A percentile compares a stretch with the other conserved stretches of the same genome.
Conservation (phyloP, 1,140 invertebrate genomes). For the Acromyrmex heyeri region DNA sequence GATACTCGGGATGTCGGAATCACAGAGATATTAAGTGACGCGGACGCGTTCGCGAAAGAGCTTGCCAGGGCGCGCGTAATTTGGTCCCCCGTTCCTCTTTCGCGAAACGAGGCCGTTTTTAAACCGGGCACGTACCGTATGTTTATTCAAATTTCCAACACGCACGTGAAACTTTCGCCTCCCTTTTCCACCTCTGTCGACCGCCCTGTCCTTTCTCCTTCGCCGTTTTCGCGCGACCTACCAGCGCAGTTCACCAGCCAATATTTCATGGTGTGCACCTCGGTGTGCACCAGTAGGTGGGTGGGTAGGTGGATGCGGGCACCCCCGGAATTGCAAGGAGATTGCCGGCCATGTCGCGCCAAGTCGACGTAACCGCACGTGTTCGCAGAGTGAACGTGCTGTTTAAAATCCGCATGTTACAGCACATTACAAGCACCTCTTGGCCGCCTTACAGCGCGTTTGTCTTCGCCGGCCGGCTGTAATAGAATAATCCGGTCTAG, state of each 20-base stretch:
- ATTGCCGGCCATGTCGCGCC: constrained; percentile 31
- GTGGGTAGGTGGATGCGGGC: constrained; percentile 17
- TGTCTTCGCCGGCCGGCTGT: constrained; percentile 40
- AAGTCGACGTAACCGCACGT: constrained; percentile 50
- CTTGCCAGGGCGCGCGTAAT: not conserved
- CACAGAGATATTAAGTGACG: constrained; percentile 43
- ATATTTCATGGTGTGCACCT: constrained; percentile 63
- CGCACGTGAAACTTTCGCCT: constrained; percentile 44
- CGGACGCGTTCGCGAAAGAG: constrained; percentile 2
- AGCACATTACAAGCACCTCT: constrained; percentile 11
- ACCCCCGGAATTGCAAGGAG: constrained; percentile 53
- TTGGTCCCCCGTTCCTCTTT: not conserved
- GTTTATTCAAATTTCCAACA: constrained; percentile 65
- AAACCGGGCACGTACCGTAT: constrained; percentile 69
- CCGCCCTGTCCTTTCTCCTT: constrained; percentile 11
- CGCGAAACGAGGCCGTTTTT: constrained; percentile 58
- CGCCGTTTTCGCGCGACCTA: constrained; percentile 5
- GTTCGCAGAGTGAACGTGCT: constrained; percentile 46
- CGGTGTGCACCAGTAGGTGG: not conserved
- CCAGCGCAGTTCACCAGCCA: constrained; percentile 51
- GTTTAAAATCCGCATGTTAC: constrained; percentile 41
- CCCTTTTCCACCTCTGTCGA: not conserved
- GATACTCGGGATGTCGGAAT: constrained; percentile 28
- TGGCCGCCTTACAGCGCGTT: constrained; percentile 39
- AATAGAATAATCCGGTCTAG: constrained; percentile 50